A percentile compares a stretch with the other conserved stretches of the same genome.
These are phyloP conservation scores for Neoitamus cyanurus DNA, from an alignment of 2,888 invertebrate species.

Conservation along the genomic window DNA sequence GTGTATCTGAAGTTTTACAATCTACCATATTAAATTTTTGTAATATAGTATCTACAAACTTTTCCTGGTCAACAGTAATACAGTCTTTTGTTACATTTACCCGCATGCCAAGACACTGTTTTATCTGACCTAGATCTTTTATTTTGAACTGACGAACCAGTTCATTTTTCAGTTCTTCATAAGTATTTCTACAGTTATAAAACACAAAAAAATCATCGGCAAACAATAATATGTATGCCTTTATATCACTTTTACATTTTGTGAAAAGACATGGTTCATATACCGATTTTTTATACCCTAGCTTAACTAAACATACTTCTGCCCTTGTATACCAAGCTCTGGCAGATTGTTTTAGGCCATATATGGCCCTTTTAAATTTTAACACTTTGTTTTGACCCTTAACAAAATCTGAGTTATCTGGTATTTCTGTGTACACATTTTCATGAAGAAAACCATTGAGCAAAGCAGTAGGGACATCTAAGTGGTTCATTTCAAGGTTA, in stretches of 20 bases:
- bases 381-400: slow-evolving; percentile 20
- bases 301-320: background rate
- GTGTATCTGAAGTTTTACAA: slow-evolving; percentile 20
- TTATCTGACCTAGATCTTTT: slow-evolving; percentile 27
- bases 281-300: slow-evolving; percentile 17
- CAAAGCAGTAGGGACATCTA: slow-evolving; percentile 41
- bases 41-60: slow-evolving; percentile 20
- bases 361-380: slow-evolving; percentile 24
- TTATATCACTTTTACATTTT: background rate
- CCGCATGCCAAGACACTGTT: background rate
- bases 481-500: slow-evolving; percentile 37
- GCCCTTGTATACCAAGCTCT: slow-evolving; percentile 35
- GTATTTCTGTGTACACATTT: slow-evolving; percentile 38
- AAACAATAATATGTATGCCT: background rate
- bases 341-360: slow-evolving; percentile 46
- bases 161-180: background rate
- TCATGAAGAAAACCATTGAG: slow-evolving; percentile 45
- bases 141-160: background rate
- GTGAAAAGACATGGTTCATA: slow-evolving; percentile 37
- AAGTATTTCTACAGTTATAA: background rate
- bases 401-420: slow-evolving; percentile 13
- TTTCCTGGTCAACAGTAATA: slow-evolving; percentile 21
- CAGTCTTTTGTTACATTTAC: background rate
- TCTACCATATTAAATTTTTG: slow-evolving; percentile 23
- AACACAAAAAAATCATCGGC: slow-evolving; percentile 14